These are phyloP conservation scores for Echinops telfairi DNA, from an alignment of 2,113 vertebrate species.

Conservation along the genomic window DNA sequence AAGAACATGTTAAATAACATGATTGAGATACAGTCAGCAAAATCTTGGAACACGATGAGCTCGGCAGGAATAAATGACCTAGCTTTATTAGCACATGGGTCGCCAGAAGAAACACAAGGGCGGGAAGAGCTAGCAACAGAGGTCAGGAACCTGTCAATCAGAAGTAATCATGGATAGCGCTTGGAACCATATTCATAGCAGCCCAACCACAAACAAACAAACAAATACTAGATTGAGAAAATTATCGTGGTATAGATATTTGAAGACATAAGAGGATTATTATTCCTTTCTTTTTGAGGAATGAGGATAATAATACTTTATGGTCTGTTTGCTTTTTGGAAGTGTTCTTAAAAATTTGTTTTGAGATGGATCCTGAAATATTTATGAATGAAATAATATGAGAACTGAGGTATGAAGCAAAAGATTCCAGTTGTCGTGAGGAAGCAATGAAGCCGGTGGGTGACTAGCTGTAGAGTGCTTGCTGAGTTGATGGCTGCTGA, in stretches of 20 bases:
- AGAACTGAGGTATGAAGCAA: neutral
- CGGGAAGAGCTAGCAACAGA: neutral
- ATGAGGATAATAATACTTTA: neutral
- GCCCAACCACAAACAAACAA: neutral
- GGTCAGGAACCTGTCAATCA: conserved; percentile 5
- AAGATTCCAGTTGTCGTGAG: neutral
- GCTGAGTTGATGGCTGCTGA: neutral
- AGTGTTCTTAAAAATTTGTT: neutral
- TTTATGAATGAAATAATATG: conserved; percentile 19
- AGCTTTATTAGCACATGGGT: conserved; percentile 37
- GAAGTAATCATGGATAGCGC: neutral
- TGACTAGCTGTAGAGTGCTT: neutral
- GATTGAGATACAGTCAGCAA: neutral
- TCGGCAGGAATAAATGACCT: neutral
- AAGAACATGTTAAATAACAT: neutral
- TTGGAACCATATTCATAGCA: conserved; percentile 9
- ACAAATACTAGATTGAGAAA: neutral
- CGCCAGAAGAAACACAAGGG: neutral
- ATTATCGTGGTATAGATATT: neutral
- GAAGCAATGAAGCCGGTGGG: neutral
- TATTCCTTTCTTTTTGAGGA: neutral
- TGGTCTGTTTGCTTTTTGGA: no score
- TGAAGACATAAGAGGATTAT: neutral
- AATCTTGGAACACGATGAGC: conserved; percentile 21
- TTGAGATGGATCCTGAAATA: conserved; percentile 24